Evolutionary conservation across 2,888 invertebrate species (phyloP).

Genomic region (Troides helena): DNA sequence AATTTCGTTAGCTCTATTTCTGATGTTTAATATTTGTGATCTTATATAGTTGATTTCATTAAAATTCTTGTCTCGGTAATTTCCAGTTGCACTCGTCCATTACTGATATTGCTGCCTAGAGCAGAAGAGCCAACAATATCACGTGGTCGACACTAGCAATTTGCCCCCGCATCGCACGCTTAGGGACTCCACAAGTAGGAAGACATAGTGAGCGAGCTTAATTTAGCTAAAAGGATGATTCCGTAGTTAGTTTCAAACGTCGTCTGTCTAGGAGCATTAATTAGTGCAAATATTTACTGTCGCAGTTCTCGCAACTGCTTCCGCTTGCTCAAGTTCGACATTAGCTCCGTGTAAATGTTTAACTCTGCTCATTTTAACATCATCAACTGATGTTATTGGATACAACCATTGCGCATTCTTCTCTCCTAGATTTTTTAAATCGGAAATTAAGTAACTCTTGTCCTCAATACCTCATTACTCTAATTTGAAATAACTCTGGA

Average conservation of each 20-base stretch:
- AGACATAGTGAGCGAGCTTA: slow-evolving; percentile 7
- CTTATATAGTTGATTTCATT: too few species aligned
- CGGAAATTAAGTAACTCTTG: too few species aligned
- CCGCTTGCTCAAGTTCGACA: background rate
- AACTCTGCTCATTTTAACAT: background rate
- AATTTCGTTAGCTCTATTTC: too few species aligned
- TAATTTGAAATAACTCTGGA: too few species aligned
- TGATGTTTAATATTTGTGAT: too few species aligned
- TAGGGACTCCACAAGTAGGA: background rate
- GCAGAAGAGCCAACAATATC: background rate
- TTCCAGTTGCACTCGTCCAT: background rate
- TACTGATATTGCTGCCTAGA: background rate
- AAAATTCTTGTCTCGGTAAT: too few species aligned
- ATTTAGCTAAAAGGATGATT: slow-evolving; percentile 25
- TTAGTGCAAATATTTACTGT: slow-evolving; percentile 17
- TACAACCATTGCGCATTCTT: too few species aligned
- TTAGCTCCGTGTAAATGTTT: background rate
- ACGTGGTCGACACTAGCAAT: background rate
- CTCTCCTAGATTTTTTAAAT: too few species aligned
- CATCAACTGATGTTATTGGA: too few species aligned
- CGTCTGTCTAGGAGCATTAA: slow-evolving; percentile 15
- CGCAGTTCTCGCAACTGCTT: background rate
- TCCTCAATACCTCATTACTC: too few species aligned
- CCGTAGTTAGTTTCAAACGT: slow-evolving; percentile 10
- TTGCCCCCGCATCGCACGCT: background rate